Evolutionary conservation across 2,113 vertebrate genomes (phyloP).

Genomic region (Alethe castanea): DNA sequence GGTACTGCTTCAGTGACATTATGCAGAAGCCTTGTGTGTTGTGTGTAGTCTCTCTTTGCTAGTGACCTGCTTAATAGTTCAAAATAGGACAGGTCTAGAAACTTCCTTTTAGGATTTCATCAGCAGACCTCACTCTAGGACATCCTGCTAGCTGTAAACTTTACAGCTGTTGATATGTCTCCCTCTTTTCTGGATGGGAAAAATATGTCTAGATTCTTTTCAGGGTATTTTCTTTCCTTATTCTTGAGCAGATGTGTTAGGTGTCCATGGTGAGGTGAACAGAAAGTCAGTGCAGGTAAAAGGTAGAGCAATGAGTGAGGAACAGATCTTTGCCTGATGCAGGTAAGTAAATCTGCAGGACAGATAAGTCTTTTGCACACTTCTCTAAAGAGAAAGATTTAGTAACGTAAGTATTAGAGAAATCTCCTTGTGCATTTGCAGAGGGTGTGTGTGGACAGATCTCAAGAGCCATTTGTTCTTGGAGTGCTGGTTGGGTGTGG

Average conservation of each 20-base stretch:
- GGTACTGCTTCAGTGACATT: neutral
- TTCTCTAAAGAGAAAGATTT: neutral
- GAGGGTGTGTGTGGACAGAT: neutral
- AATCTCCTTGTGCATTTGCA: neutral
- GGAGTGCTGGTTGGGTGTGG: neutral
- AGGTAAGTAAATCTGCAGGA: neutral
- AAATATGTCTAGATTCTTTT: neutral
- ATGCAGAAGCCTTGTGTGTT: neutral
- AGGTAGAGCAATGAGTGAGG: neutral
- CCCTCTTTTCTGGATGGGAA: neutral
- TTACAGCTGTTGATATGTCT: neutral
- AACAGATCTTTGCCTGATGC: neutral
- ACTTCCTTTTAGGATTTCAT: neutral
- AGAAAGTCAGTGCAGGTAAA: neutral
- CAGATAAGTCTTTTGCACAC: neutral
- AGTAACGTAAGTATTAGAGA: neutral
- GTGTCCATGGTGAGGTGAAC: neutral
- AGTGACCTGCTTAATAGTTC: neutral
- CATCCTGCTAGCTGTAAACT: neutral
- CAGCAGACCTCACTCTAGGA: neutral
- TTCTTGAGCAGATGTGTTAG: neutral
- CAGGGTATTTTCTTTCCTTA: neutral
- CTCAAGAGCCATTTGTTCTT: neutral
- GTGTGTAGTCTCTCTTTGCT: neutral
- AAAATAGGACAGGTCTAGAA: neutral